Percentiles rank a stretch among this genome's conserved stretches.
Conservation (phyloP, 2,113 vertebrate species). For the Microcebus griseorufus region DNA sequence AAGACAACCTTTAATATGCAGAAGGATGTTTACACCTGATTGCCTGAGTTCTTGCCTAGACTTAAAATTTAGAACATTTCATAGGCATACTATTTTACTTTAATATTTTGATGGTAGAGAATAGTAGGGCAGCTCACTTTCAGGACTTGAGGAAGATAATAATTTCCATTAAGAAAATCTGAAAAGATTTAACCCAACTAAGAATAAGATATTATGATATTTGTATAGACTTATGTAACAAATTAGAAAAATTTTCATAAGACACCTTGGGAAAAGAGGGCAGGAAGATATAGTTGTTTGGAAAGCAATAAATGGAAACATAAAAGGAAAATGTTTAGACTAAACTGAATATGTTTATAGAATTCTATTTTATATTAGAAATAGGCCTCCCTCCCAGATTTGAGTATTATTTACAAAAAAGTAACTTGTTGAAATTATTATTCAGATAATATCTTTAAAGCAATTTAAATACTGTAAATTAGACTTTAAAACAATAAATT, state of each 20-base stretch:
- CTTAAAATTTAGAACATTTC: constrained; percentile 22
- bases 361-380: constrained; percentile 4
- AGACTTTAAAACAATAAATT: constrained; percentile 42
- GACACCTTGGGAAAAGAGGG: neutral
- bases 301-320: neutral
- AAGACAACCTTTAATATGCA: constrained; percentile 27
- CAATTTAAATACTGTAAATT: constrained; percentile 22
- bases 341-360: neutral
- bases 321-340: neutral
- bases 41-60: neutral
- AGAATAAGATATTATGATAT: constrained; percentile 31
- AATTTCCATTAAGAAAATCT: constrained; percentile 26
- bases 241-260: neutral
- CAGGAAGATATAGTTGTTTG: neutral
- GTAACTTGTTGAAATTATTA: neutral
- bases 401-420: neutral
- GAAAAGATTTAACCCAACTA: neutral
- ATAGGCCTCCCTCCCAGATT: constrained; percentile 8
- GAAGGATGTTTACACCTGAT: neutral
- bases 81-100: constrained; percentile 19
- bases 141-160: neutral
- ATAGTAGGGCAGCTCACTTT: constrained; percentile 28
- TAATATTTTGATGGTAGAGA: constrained; percentile 23
- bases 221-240: neutral
- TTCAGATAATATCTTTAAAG: neutral